Percentiles rank a stretch among this genome's conserved stretches.
These are phyloP conservation scores for Cassiopea andromeda DNA, from an alignment of 30 jellyfish, hydroid and myxozoan genomes.

Conservation along the genomic window DNA sequence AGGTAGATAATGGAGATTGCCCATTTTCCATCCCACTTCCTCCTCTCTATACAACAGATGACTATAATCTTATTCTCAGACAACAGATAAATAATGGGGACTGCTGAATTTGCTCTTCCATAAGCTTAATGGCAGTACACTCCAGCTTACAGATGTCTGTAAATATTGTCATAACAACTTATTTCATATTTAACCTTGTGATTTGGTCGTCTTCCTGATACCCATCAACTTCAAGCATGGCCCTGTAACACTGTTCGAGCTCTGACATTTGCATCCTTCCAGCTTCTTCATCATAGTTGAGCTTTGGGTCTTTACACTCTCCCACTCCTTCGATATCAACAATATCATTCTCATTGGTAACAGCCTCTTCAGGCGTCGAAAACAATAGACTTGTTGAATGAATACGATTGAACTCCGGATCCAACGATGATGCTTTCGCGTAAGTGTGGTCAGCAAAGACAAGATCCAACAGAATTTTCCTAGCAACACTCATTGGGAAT, in stretches of 20 bases:
- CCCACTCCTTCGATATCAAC: constrained; percentile 44
- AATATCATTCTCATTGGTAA: background rate
- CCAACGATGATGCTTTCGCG: constrained; percentile 73
- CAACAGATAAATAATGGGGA: no score
- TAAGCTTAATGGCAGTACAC: no score
- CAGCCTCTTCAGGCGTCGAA: constrained; percentile 10
- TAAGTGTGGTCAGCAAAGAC: constrained; percentile 72
- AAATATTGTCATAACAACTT: no score
- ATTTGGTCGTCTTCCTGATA: constrained; percentile 88
- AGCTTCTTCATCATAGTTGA: constrained; percentile 69
- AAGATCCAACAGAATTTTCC: constrained; percentile 59
- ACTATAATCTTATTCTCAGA: no score
- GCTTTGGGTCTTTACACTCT: constrained; percentile 2
- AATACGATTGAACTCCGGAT: constrained; percentile 82
- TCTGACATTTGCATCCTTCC: constrained; percentile 84
- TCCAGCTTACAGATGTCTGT: no score
- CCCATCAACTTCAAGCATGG: constrained; percentile 72
- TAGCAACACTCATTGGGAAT: constrained; percentile 14
- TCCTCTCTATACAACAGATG: no score
- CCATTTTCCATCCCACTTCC: no score
- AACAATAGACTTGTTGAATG: constrained; percentile 62
- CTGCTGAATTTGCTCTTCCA: no score
- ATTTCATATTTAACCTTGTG: constrained; percentile 47
- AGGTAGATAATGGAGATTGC: no score
- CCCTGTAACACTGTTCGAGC: constrained; percentile 72